Base-by-base conservation (phyloP, 2,888 invertebrate species). In the Brassicogethes aeneus region DNA sequence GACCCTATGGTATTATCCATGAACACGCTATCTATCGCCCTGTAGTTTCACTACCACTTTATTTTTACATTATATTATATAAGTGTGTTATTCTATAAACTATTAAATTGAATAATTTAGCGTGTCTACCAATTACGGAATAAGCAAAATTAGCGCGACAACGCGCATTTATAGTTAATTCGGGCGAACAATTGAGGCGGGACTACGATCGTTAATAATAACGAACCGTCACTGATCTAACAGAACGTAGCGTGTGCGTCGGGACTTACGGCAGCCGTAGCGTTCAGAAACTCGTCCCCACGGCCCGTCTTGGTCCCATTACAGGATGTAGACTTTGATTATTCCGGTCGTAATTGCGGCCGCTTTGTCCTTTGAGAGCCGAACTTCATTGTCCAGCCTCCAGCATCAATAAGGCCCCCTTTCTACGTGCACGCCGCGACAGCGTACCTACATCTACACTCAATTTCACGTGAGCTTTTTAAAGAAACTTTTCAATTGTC, bases 311-410 rank as follows among this genome's bases (percentile, higher is more conserved):
- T 57, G 49, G 56, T 56, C 57, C 61, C 59, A 61, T 61, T 61
- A 60, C 62, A 57, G 62, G 61, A 62, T 59, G 60, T 60, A 60
- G 62, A 59, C 62, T 64, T 62, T 64, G 63, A 64, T 64, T 64
- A 64, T 64, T 61, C 60, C 55, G 46, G 53, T 53, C 57, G 64
- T 64, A 64, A 64, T 64, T 62, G 64, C 61, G 59, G 60, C 55
- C 49, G 59, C 61, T 62, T 62, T 64, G 62, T 62, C 61, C 62
- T 59, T 60, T 62, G 59, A 62, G 56, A 55, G 50, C 53, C 47
- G 51, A 46, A 53, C 52, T 54, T 61, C 55, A 64, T 64, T 63
- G 63, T 62, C 58, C 61, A 48, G 52, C 53, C 53, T 50, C 47
- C 44, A 50, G 51, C 55, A 40, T 45, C 46, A 50, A 48, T 47